Evolutionary conservation across 1,140 invertebrate genomes (phyloP), one percentile per base, ranked within the genome.

Genomic region (Polypedilum vanderplanki): DNA sequence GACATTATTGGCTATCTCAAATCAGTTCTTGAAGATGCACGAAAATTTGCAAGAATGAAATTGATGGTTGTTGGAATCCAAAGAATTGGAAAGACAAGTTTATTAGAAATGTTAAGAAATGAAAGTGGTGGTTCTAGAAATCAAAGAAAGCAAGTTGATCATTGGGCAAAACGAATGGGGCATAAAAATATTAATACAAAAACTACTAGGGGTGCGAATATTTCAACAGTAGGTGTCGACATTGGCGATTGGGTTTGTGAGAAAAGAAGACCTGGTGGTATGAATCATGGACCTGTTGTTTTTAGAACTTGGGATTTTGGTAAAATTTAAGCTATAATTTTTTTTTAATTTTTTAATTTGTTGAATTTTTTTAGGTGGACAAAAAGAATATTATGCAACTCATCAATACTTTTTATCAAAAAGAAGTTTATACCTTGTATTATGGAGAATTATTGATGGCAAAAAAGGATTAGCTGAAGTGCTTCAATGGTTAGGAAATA

Each of bases 261-360:
- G 80, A 94, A 94, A 79, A 87, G 90, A 57, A 83, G 87, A 73
- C 81, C 82, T 41, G 82, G 84, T 8, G 78, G 76, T 0, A 90
- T 90, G 9, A 88, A 88, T 1, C 88, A 92, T 77, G 96, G 96
- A 0, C 90, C 95, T 0, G 91, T 99, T 70, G 91, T 94, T n/a
- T 99, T 99, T 84, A 86, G 96, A 75, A 99, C 97, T 0, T 99
- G 98, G 97, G 98, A 99, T 84, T 99, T 99, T 86, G 97, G 96
- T 33, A 33, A 33, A 33, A n/a, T n/a, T n/a, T n/a, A n/a, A n/a
- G n/a, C n/a, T n/a, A n/a, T n/a, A n/a, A n/a, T n/a, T n/a, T n/a
- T n/a, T n/a, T n/a, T n/a, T n/a, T n/a, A n/a, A n/a, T n/a, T n/a
- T n/a, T 5, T 33, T 33, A 33, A 3, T 33, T 33, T 33, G 24